These are phyloP conservation scores for Biston betularia DNA, from an alignment of 2,888 invertebrate genomes.

Conservation along the genomic window DNA sequence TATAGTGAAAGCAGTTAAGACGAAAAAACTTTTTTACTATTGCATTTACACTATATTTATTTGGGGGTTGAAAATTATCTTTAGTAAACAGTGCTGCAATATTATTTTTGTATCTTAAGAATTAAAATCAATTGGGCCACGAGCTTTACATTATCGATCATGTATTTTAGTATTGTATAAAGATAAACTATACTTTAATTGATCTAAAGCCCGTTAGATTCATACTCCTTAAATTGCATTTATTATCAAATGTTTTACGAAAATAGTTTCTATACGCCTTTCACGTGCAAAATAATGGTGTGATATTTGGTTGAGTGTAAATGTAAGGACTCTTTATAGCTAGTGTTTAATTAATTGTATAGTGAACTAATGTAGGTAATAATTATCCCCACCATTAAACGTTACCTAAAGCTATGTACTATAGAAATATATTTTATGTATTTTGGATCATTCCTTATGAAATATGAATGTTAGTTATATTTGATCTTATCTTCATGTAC, in stretches of 20 bases:
- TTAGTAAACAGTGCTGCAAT: background rate
- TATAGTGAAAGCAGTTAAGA: too few relatives aligned
- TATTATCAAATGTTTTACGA: background rate
- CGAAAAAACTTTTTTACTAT: too few relatives aligned
- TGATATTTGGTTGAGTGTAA: slow-evolving; percentile 61
- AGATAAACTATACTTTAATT: background rate
- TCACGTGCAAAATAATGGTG: slow-evolving; percentile 46
- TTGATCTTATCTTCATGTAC: background rate
- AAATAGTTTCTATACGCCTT: slow-evolving; percentile 5
- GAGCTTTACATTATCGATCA: background rate
- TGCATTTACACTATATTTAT: too few relatives aligned
- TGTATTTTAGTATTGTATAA: background rate
- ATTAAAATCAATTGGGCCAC: background rate
- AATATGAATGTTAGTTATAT: background rate
- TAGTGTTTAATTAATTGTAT: slow-evolving; percentile 6
- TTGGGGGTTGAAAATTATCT: too few relatives aligned
- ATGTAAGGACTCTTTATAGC: slow-evolving; percentile 38
- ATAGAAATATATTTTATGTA: slow-evolving; percentile 8
- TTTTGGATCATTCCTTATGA: slow-evolving; percentile 6
- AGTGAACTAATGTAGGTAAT: slow-evolving; percentile 34
- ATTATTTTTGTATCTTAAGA: background rate
- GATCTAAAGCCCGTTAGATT: background rate
- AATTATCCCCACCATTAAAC: slow-evolving; percentile 54
- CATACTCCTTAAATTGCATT: background rate
- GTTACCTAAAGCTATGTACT: slow-evolving; percentile 27